phyloP scores from a whole-genome alignment of 2,888 invertebrate genomes.

The Nephrotoma appendiculata region DNA sequence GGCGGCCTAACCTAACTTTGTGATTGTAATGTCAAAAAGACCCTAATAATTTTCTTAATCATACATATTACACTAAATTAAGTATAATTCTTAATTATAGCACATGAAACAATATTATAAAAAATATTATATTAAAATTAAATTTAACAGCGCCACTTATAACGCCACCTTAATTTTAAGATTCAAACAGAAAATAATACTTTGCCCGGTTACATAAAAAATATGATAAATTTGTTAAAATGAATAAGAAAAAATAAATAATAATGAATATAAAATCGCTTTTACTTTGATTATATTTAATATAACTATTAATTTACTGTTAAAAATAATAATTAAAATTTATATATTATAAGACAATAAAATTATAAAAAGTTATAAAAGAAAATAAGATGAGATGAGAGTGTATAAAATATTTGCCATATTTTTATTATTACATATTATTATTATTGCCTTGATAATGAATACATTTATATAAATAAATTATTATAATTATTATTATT shows the following conservation, averaged over 20 bases:
- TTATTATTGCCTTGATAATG: background rate
- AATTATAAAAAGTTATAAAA: background rate
- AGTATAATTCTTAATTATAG: background rate
- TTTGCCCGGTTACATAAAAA: background rate
- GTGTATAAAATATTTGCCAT: background rate
- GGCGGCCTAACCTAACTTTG: background rate
- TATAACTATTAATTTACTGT: background rate
- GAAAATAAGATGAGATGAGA: background rate
- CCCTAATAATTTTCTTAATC: background rate
- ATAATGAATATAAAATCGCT: background rate
- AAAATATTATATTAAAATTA: background rate
- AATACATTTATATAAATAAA: background rate
- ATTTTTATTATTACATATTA: background rate
- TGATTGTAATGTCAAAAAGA: background rate
- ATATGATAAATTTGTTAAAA: background rate
- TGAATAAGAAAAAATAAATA: background rate
- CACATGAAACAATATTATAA: background rate
- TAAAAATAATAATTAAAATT: background rate
- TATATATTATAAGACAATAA: background rate
- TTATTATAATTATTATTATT: background rate
- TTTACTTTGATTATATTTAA: background rate
- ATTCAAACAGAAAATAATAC: background rate
- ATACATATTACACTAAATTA: background rate
- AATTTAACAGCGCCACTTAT: background rate
- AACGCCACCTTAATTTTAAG: background rate